These are phyloP conservation scores for Drosophila bifasciata DNA, from an alignment of 1,140 invertebrate species.

Conservation along the genomic window DNA sequence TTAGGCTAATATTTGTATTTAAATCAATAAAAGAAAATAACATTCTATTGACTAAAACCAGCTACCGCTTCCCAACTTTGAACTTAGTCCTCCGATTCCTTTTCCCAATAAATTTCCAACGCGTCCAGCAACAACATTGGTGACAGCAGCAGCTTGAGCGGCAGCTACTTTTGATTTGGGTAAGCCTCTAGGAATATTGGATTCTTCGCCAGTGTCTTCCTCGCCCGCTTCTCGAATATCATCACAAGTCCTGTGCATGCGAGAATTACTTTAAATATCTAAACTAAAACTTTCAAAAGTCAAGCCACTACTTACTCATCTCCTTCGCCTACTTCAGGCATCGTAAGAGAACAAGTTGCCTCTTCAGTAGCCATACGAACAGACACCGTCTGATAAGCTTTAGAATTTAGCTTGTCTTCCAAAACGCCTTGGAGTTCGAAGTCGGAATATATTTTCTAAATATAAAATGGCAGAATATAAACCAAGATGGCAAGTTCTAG, in stretches of 20 bases:
- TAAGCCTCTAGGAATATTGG: conserved; percentile 71
- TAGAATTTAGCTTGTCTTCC: conserved; percentile 98
- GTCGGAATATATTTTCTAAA: conserved; percentile 98
- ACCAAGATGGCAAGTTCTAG: too few species aligned
- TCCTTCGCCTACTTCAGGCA: conserved; percentile 90
- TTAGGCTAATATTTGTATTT: too few species aligned
- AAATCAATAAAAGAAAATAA: not conserved
- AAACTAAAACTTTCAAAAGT: not conserved
- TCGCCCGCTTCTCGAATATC: conserved; percentile 87
- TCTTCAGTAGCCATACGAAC: conserved; percentile 98
- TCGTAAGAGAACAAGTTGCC: conserved; percentile 95
- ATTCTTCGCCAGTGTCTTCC: conserved; percentile 86
- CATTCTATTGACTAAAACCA: conserved; percentile 86
- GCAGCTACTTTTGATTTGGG: conserved; percentile 82
- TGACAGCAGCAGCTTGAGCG: conserved; percentile 85
- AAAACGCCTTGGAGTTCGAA: conserved; percentile 99
- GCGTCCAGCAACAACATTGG: conserved; percentile 90
- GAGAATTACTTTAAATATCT: not conserved
- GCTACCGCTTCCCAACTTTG: conserved; percentile 89
- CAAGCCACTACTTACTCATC: conserved; percentile 77
- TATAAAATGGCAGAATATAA: too few species aligned
- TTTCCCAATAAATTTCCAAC: conserved; percentile 92
- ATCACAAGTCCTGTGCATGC: conserved; percentile 80
- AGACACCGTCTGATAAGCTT: conserved; percentile 96
- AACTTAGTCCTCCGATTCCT: conserved; percentile 91